Percentiles rank a stretch among this genome's conserved stretches.
These are phyloP conservation scores for Ophion obscuratus DNA, from an alignment of 2,888 invertebrate species.

Conservation along the genomic window DNA sequence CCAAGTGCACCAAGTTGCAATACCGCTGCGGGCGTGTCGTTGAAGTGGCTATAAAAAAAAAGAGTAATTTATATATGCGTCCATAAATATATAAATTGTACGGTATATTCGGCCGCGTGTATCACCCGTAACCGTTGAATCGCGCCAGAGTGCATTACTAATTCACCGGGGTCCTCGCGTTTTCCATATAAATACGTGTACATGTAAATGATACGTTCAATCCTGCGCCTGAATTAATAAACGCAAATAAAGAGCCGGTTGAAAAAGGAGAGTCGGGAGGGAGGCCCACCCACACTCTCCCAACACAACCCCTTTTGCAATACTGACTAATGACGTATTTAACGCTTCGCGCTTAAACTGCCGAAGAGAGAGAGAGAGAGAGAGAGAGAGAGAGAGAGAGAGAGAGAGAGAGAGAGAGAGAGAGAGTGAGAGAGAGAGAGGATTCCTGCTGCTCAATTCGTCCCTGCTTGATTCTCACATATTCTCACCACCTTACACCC, in stretches of 20 bases:
- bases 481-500: conserved; percentile 21
- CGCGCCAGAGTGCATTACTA: conserved; percentile 75
- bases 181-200: conserved; percentile 38
- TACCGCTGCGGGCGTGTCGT: conserved; percentile 6
- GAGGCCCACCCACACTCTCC: conserved; percentile 45
- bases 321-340: conserved; percentile 82
- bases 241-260: conserved; percentile 76
- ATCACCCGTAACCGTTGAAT: conserved; percentile 74
- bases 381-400: conserved; percentile 54
- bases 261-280: conserved; percentile 23
- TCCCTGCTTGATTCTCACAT: conserved; percentile 49
- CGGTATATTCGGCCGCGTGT: conserved; percentile 56
- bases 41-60: conserved; percentile 46
- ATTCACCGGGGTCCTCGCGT: conserved; percentile 72
- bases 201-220: conserved; percentile 81
- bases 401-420: neutral
- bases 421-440: conserved; percentile 49
- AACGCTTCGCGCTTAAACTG: conserved; percentile 74
- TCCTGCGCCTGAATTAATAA: conserved; percentile 81
- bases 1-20: conserved; percentile 5
- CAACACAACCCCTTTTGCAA: conserved; percentile 57
- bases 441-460: conserved; percentile 62
- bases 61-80: conserved; percentile 27
- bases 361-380: neutral
- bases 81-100: conserved; percentile 20